Base-by-base conservation (phyloP, 2,113 vertebrate genomes). In the Bostrychus sinensis region DNA sequence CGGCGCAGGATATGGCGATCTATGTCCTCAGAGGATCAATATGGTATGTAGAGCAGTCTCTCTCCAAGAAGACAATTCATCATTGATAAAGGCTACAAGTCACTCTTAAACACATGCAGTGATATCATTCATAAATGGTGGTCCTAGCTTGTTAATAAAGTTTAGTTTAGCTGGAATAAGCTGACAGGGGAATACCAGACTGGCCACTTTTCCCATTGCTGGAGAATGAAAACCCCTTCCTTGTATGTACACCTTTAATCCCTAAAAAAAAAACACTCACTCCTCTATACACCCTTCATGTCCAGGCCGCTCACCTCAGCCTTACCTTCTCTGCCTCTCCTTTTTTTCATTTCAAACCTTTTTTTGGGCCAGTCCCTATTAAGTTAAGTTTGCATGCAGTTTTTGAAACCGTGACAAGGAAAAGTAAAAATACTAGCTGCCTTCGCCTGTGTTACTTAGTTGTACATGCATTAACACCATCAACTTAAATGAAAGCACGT, bases 11-110 rank as follows among this genome's bases (percentile, higher is more conserved):
- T 91, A 88, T 94, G 92, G 91, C 89, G 86, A 78, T 88, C 87
- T 88, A 91, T 91, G 85, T 92, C 90, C 90, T 90, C 94, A 90
- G 92, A 92, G 83, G 91, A 90, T 90, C 92, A 90, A 92, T 90
- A 91, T 92, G 93, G 93, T 94, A 94, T 91, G 94, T 93, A 88
- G 86, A 56, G 85, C 82, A 76, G 88, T 84, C 84, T 86, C 72
- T 89, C 77, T 82, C 75, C 68, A 75, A 80, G 82, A 81, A 84
- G 81, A 80, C 63, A 76, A 77, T 81, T 76, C 69, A 80, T 68
- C 62, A 51, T 42, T 76, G 58, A 79, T 66, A 75, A 83, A 79
- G 56, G 62, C 75, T 38, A 56, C 67, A 41, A 62, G 16, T 66
- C 51, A 23, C 59, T 73, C 30, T 62, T 83, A 65, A 77, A 80